phyloP scores from a whole-genome alignment of 2,888 invertebrate genomes.

The Cosmorhoe ocellata region DNA sequence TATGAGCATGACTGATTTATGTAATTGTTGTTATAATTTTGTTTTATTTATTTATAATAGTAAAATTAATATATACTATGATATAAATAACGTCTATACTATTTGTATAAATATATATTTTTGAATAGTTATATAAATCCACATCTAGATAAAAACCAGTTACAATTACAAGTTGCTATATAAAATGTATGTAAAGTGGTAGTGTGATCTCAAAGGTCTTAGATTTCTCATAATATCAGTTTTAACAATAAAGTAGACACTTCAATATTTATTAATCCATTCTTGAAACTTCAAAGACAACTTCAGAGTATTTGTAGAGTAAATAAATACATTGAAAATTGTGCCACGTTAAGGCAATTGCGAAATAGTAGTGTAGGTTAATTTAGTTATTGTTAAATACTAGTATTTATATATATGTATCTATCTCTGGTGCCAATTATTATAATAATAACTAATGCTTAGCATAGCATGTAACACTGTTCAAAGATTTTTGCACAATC shows the following conservation, averaged over 20 bases:
- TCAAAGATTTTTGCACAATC: constrained; percentile 20
- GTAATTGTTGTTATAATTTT: constrained; percentile 31
- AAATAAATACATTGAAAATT: background rate
- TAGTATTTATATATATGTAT: constrained; percentile 1
- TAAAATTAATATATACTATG: constrained; percentile 28
- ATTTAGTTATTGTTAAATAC: background rate
- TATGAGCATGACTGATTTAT: constrained; percentile 59
- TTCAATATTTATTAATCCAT: no score
- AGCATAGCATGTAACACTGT: constrained; percentile 15
- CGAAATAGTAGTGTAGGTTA: no score
- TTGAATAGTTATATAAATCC: constrained; percentile 1
- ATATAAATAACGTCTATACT: no score
- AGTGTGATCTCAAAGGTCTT: no score
- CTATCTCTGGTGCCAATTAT: constrained; percentile 32
- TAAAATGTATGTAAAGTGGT: no score
- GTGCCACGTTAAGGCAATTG: constrained; percentile 4
- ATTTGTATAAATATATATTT: constrained; percentile 7
- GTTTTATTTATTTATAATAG: constrained; percentile 39
- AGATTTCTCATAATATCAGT: background rate
- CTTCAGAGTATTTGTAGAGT: no score
- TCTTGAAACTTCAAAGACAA: no score
- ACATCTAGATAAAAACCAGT: no score
- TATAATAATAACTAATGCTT: constrained; percentile 8
- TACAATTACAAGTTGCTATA: no score
- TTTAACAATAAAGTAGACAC: no score